Evolutionary conservation across 2,113 vertebrate species (phyloP).

Genomic region (Melozone crissalis): DNA sequence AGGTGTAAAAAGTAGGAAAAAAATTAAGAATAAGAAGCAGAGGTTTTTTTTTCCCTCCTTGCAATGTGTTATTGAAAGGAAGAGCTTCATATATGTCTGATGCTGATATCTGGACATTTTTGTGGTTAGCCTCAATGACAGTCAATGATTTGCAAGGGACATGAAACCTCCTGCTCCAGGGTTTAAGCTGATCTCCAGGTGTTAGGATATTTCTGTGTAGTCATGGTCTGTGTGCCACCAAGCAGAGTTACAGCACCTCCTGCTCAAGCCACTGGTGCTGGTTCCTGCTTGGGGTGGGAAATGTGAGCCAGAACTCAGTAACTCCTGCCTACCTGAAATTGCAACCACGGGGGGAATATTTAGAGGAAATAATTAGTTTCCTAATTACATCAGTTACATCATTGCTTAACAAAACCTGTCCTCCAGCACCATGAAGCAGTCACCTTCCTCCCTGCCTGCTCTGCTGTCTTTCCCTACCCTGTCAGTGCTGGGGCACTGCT

Average conservation of each 20-base stretch:
- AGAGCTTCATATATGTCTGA: neutral
- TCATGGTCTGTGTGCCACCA: neutral
- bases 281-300: neutral
- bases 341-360: neutral
- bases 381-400: neutral
- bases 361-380: neutral
- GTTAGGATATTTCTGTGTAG: neutral
- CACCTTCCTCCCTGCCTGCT: neutral
- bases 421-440: neutral
- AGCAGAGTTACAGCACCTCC: neutral
- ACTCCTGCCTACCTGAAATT: neutral
- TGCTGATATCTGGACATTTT: neutral
- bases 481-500: neutral
- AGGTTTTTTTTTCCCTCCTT: rapidly evolving
- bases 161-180: neutral
- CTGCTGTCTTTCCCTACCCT: neutral
- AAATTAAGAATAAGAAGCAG: neutral
- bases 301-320: neutral
- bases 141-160: neutral
- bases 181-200: neutral
- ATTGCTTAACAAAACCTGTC: neutral
- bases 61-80: neutral
- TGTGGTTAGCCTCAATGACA: rapidly evolving
- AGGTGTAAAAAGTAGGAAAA: neutral
- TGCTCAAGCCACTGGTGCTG: neutral